Base-by-base conservation (phyloP, 2,113 vertebrate genomes). In the Heteronetta atricapilla region DNA sequence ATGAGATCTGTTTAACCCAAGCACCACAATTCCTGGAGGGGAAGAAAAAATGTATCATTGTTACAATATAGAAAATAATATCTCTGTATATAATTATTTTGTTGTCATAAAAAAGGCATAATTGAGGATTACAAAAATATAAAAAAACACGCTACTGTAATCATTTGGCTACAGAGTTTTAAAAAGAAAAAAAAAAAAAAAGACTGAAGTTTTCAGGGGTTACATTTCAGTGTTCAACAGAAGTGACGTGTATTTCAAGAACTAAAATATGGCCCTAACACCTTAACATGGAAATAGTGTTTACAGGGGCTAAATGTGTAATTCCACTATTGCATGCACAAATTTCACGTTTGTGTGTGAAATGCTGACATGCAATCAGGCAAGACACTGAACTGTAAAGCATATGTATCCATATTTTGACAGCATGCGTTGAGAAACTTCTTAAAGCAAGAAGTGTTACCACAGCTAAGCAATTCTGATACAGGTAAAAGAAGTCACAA, bases 1-100 rank as follows among this genome's bases (percentile, higher is more conserved):
- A 97, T 99, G 98, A 72, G 99, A 98, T 97, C 99, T 98, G 97
- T 99, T 99, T 95, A 99, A 98, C 96, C 99, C 99, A 96, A 99
- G 98, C 46, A 99, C 98, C 89, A 99, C 99, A 95, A 99, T 99
- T 69, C 99, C 99, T 99, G 94, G 91, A 97, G 84, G 52, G 70
- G 55, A 81, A 72, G 96, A 81, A 93, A 95, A 91, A 46, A 38
- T 53, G 26, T 75, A 72, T 96, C 70, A 97, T 40, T 75, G 36
- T 88, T 80, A 95, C 15, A 80, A 42, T 13, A 5, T 6, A 88
- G 42, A 52, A 82, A 85, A 10, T 29, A 56, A 44, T 46, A 64
- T 63, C 29, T 69, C 33, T 28, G 28, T 60, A 81, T 59, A 78
- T 21, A 68, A 81, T 75, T 56, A 72, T 64, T 92, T 86, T 78